Conservation (phyloP, 2,888 invertebrate species). For the Carterocephalus palaemon region DNA sequence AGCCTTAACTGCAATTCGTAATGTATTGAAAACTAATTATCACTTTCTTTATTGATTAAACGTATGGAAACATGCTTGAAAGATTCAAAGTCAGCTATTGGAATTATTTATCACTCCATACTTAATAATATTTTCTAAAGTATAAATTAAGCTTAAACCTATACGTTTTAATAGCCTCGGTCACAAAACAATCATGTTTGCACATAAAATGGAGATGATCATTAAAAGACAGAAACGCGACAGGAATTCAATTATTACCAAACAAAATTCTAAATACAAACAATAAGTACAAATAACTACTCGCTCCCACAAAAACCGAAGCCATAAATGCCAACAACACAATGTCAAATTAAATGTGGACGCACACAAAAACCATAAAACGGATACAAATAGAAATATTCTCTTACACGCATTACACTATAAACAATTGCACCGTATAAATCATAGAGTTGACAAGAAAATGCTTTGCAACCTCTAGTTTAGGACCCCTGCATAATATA, state of each 20-base stretch:
- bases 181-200: too few relatives aligned
- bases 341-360: conserved; percentile 73
- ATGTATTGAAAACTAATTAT: too few relatives aligned
- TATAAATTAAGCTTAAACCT: too few relatives aligned
- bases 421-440: conserved; percentile 72
- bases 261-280: conserved; percentile 21
- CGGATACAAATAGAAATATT: conserved; percentile 69
- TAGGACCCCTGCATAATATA: conserved; percentile 19
- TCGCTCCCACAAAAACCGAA: conserved; percentile 52
- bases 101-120: too few relatives aligned
- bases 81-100: too few relatives aligned
- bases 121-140: too few relatives aligned
- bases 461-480: conserved; percentile 46
- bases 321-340: conserved; percentile 61
- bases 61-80: neutral
- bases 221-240: too few relatives aligned
- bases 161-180: too few relatives aligned
- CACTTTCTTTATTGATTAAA: conserved; percentile 5
- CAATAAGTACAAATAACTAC: conserved; percentile 12
- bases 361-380: conserved; percentile 63
- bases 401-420: conserved; percentile 71
- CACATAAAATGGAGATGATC: too few relatives aligned
- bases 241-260: conserved; percentile 29
- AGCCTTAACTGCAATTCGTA: too few relatives aligned
- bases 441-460: conserved; percentile 76